Percentiles rank a stretch among this genome's conserved stretches.
Evolutionary conservation across 2,113 vertebrate genomes (phyloP).

Genomic region (Gavialis gangeticus): DNA sequence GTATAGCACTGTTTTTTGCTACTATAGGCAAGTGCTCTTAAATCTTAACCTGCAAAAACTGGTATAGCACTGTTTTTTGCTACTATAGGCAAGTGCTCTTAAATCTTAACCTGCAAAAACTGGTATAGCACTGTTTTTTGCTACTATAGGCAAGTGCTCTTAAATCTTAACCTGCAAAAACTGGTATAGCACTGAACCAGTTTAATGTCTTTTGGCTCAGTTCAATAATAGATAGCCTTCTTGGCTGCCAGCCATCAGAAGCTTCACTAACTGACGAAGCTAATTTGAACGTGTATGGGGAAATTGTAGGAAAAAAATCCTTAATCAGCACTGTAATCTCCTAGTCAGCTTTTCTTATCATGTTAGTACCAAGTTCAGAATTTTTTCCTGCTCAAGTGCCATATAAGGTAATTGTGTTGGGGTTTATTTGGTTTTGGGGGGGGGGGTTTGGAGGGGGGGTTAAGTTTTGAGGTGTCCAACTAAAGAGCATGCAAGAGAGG

Average conservation of each 20-base stretch:
- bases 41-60: not conserved
- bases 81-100: too few species aligned
- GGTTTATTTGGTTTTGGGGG: not conserved
- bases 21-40: not conserved
- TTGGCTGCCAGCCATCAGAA: not conserved
- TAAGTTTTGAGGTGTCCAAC: not conserved
- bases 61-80: too few species aligned
- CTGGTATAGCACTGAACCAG: not conserved
- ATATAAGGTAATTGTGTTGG: not conserved
- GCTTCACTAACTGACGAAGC: not conserved
- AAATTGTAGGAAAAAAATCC: not conserved
- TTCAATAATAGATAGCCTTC: not conserved
- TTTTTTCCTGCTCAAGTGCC: not conserved
- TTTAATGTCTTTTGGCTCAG: not conserved
- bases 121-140: too few species aligned
- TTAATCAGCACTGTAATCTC: not conserved
- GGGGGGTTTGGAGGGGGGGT: not conserved
- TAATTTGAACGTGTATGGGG: not conserved
- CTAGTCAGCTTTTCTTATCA: not conserved
- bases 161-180: not conserved
- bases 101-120: too few species aligned
- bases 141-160: not conserved
- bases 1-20: not conserved
- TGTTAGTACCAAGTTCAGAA: not conserved
- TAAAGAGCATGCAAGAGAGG: not conserved